Evolutionary conservation across 1,140 invertebrate species (phyloP).

Genomic region (Drosophila pseudoananassae): DNA sequence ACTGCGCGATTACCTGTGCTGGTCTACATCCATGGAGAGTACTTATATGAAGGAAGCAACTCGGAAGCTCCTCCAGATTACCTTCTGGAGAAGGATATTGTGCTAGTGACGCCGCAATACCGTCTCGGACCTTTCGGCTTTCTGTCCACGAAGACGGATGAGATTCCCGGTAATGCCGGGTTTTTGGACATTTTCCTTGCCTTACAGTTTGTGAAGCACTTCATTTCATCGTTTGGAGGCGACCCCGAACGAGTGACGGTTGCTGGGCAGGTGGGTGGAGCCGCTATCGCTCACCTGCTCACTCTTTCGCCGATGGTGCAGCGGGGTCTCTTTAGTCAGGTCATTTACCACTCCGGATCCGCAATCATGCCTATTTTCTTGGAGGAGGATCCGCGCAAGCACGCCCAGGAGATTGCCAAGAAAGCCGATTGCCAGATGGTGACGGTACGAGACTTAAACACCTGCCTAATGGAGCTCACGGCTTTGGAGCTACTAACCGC

Average conservation of each 20-base stretch:
- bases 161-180: conserved; percentile 88
- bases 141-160: conserved; percentile 85
- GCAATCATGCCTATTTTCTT: conserved; percentile 81
- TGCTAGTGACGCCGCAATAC: conserved; percentile 93
- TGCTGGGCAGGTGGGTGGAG: conserved; percentile 87
- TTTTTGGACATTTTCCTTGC: conserved; percentile 88
- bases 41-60: conserved; percentile 81
- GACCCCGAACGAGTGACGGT: conserved; percentile 87
- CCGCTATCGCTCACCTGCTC: conserved; percentile 84
- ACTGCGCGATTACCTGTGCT: conserved; percentile 66
- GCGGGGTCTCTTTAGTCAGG: conserved; percentile 72
- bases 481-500: conserved; percentile 71
- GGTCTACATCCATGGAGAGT: conserved; percentile 83
- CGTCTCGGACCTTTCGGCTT: conserved; percentile 87
- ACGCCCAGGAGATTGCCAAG: conserved; percentile 75
- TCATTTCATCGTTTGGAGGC: conserved; percentile 88
- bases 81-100: conserved; percentile 89
- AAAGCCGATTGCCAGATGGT: conserved; percentile 71
- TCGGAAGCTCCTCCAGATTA: conserved; percentile 89
- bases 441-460: conserved; percentile 75
- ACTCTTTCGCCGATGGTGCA: conserved; percentile 84
- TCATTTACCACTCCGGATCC: conserved; percentile 81
- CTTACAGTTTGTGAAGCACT: conserved; percentile 87
- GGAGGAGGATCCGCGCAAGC: conserved; percentile 75
- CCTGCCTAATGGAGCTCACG: conserved; percentile 72